Conservation (phyloP, 2,888 invertebrate species). For the Coremacera marginata region DNA sequence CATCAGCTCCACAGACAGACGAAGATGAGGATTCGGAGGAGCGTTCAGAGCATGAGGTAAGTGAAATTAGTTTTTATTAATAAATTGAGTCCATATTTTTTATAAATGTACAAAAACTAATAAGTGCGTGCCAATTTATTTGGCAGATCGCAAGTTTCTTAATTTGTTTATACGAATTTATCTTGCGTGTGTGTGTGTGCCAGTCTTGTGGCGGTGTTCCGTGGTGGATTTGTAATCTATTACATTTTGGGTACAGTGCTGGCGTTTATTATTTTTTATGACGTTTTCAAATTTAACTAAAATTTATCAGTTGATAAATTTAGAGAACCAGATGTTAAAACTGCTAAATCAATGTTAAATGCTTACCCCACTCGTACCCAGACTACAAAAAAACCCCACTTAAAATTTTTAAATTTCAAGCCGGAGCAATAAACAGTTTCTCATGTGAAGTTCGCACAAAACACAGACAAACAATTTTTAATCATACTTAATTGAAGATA, state of each 20-base stretch:
- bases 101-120: not conserved
- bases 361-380: too few relatives aligned
- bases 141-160: constrained; percentile 11
- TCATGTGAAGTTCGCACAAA: too few relatives aligned
- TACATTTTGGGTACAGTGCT: constrained; percentile 10
- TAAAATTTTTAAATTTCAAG: too few relatives aligned
- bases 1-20: constrained; percentile 37
- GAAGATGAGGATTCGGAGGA: constrained; percentile 43
- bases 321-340: too few relatives aligned
- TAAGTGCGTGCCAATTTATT: not conserved
- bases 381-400: too few relatives aligned
- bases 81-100: too few relatives aligned
- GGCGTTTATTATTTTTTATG: not conserved
- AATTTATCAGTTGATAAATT: too few relatives aligned
- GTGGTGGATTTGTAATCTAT: constrained; percentile 24
- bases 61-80: not conserved
- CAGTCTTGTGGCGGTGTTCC: not conserved
- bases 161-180: constrained; percentile 11
- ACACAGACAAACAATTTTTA: too few relatives aligned
- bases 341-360: too few relatives aligned
- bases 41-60: constrained; percentile 5
- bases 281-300: too few relatives aligned
- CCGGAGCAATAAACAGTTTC: too few relatives aligned
- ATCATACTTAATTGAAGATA: too few relatives aligned
- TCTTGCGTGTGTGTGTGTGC: not conserved